Evolutionary conservation across 2,888 invertebrate genomes (phyloP), one percentile per base, ranked within the genome.

Genomic region (Oscheius onirici): DNA sequence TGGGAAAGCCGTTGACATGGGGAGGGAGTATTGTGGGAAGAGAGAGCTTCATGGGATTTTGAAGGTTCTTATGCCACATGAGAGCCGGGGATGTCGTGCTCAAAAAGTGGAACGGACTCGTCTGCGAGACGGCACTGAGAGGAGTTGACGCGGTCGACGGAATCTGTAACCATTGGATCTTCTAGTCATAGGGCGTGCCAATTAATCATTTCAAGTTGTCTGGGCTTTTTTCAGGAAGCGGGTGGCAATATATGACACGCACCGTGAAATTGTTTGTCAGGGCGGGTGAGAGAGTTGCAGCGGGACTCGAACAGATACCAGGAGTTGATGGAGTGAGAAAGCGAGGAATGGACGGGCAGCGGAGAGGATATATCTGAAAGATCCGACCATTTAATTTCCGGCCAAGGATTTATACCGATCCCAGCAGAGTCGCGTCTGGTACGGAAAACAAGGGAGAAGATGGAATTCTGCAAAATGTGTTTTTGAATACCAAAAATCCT

Each of bases 241-340:
- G n/a, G 34, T 8, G 34, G 34, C 34, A 34, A 34, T 34, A 34
- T 34, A 8, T 8, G 34, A 34, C 34, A 34, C 63, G 17, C 13
- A 63, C 63, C 46, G 63, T 63, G 34, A 63, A 63, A 46, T 46
- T 49, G 46, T 46, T 46, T 1, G 49, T 49, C 15, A 49, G 46
- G 26, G 63, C 49, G n/a, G 63, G 63, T 10, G 63, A 63, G 11
- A 63, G 46, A 63, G 63, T 49, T 24, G 63, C 26, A 15, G 49
- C 52, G n/a, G 66, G 66, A 52, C 66, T 66, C 52, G 34, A 22
- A 52, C 41, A 40, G 17, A 34, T 13, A 40, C 52, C 54, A 20
- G 66, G 54, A 17, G 66, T 66, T 22, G 66, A 54, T 22, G 66
- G 66, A 41, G 66, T 52, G 5, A 66, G 34, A 24, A 66, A 66